These are phyloP conservation scores for Pteronura brasiliensis DNA, from an alignment of 2,113 vertebrate genomes.

Conservation along the genomic window DNA sequence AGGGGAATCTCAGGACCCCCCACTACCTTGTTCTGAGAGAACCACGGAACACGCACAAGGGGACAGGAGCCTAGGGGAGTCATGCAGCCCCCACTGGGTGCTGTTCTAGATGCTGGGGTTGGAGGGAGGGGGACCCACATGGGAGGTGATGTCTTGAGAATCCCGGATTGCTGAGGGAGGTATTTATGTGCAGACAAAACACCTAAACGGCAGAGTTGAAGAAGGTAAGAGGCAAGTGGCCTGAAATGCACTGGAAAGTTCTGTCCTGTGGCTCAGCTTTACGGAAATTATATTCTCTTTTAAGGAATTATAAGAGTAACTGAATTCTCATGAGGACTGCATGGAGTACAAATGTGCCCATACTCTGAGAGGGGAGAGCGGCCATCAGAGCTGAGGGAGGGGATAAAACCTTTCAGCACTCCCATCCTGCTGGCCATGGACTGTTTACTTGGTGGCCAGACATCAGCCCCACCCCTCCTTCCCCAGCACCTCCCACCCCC, in stretches of 20 bases:
- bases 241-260: background rate
- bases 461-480: too few relatives aligned
- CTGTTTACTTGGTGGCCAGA: background rate
- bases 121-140: too few relatives aligned
- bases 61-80: too few relatives aligned
- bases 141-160: background rate
- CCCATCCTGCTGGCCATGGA: rapidly evolving
- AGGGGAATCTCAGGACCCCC: background rate
- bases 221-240: background rate
- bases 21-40: background rate
- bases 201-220: background rate
- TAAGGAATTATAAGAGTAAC: background rate
- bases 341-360: background rate
- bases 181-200: background rate
- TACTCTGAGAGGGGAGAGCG: background rate
- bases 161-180: background rate
- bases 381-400: background rate
- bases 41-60: background rate
- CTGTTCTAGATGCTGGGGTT: background rate
- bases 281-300: background rate
- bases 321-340: background rate
- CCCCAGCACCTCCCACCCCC: too few relatives aligned
- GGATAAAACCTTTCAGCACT: rapidly evolving
- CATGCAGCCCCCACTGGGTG: too few relatives aligned
- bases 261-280: background rate